These are phyloP conservation scores for Enhydra lutris DNA, from an alignment of 2,113 vertebrate genomes.

Conservation along the genomic window DNA sequence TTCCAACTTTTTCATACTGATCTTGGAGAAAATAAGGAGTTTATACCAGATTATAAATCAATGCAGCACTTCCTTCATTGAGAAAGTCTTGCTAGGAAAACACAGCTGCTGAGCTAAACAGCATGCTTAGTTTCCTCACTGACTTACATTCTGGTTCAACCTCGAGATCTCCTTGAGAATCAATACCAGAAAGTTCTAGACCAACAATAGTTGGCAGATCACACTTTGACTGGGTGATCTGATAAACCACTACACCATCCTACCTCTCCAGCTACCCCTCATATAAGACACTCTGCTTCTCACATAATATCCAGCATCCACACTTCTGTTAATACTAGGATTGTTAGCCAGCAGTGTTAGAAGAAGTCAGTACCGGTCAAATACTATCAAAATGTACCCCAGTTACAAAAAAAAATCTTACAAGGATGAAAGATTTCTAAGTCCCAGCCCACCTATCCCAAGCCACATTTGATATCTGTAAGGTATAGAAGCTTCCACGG, in stretches of 20 bases:
- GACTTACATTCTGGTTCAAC: neutral
- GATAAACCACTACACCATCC: fast-evolving
- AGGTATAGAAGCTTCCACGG: neutral
- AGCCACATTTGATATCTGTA: slow-evolving; percentile 34
- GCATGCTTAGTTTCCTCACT: neutral
- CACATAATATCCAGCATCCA: neutral
- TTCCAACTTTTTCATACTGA: neutral
- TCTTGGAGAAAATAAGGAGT: neutral
- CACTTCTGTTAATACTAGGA: neutral
- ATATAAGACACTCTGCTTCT: neutral
- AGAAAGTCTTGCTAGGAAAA: neutral
- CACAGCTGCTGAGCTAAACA: neutral
- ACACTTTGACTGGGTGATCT: neutral
- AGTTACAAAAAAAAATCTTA: slow-evolving; percentile 25
- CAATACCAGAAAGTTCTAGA: neutral
- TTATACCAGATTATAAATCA: neutral
- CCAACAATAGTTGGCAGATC: fast-evolving
- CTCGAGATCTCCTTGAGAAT: neutral
- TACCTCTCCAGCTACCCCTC: neutral
- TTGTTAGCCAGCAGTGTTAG: neutral
- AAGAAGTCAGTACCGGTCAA: neutral
- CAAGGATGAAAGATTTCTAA: slow-evolving; percentile 44
- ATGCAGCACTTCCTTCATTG: neutral
- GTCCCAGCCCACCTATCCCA: slow-evolving; percentile 4
- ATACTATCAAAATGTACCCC: neutral